Base-by-base conservation (phyloP, 92 coral and sea anemone genomes). In the Montipora capitata region DNA sequence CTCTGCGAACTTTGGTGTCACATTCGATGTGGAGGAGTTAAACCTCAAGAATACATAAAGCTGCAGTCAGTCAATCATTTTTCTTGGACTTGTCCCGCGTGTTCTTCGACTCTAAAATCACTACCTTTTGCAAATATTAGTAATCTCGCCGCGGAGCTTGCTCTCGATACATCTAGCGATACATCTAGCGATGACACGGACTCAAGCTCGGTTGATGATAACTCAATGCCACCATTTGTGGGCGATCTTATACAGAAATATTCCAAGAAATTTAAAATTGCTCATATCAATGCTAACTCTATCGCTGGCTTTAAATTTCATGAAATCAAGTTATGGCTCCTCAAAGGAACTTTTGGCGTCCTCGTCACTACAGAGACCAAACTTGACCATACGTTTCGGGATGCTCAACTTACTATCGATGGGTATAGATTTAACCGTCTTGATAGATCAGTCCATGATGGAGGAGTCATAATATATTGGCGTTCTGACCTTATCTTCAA, bases 221-320 rank as follows among this genome's bases (percentile, higher is more conserved):
- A 58, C 17, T 58, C n/a, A 58, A 9, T 10, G 64, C 64, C 20
- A 58, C 64, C n/a, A 10, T 58, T 58, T 58, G 67, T 61, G 67
- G 67, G 1, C 35, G 67, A 61, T 61, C 67, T 61, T 61, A 17
- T 61, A 61, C 67, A 61, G 67, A 83, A 83, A 17, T 61, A 61
- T 61, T 16, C 67, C 67, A 61, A 61, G 40, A 88, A 61, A 56
- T 35, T 72, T 38, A 83, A 83, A 67, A 44, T 83, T 72, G 88
- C 44, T 83, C 88, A 83, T 58, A 35, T 83, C 56, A 83, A 83
- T 41, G 68, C 65, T 40, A 72, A 83, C 68, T 45, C 67, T 59
- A 52, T 83, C 39, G 87, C 87, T 68, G 83, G 87, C 63, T 83
- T 83, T 64, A 83, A 83, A 17, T 83, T 83, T 73, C 63, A 72